Base-by-base conservation (phyloP, 2,113 vertebrate species). In the Parotia lawesii region DNA sequence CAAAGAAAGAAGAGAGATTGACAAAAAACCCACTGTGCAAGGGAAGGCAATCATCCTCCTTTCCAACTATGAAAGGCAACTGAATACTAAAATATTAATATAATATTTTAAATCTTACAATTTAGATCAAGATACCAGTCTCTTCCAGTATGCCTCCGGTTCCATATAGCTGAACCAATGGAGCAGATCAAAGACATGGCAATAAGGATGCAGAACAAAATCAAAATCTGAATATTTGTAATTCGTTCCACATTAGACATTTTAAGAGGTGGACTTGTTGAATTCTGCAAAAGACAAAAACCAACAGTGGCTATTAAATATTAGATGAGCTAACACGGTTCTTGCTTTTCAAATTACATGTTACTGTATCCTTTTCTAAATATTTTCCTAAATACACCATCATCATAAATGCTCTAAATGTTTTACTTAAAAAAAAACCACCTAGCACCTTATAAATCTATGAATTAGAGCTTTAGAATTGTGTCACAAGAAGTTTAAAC, bases 121-220 rank as follows among this genome's bases (percentile, higher is more conserved):
- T 98, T 99, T 91, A 99, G 98, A 95, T 98, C 98, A 97, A 99
- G 99, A 98, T 99, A 99, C 99, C 99, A 99, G 98, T 99, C 99
- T 84, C 95, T 98, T 93, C 98, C 98, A 89, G 98, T 98, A 87
- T 99, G 98, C 75, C 97, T 98, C 96, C 97, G 97, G 97, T 99
- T 99, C 99, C 99, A 99, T 97, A 99, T 98, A 96, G 98, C 98
- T 88, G 99, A 98, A 33, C 99, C 99, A 78, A 99, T 98, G 50
- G 99, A 99, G 97, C 99, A 99, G 95, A 99, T 88, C 85, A 99
- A 98, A 78, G 99, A 99, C 97, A 99, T 99, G 94, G 98, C 98
- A 95, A 99, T 98, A 95, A 99, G 98, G 94, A 99, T 99, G 97
- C 99, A 98, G 92, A 99, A 99, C 90, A 99, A 97, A 95, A 99